Base-by-base conservation (phyloP, 2,888 invertebrate species). In the Stenodera caucasica region DNA sequence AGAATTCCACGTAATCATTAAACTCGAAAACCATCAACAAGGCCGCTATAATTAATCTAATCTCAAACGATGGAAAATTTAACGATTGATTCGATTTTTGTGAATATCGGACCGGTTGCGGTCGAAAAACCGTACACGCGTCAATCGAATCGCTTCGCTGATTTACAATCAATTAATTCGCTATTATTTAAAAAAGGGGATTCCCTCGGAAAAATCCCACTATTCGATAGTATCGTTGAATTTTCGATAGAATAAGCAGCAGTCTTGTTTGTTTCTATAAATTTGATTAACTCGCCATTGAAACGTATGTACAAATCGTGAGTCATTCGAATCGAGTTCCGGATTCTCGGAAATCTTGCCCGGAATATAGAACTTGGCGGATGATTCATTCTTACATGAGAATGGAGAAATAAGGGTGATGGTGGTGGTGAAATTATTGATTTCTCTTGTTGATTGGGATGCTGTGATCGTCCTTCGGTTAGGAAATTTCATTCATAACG, bases 401-500 rank as follows among this genome's bases (percentile, higher is more conserved):
- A 21, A 45, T 15, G 15, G 8, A 21, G 15, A 45, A 45, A 8
- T 6, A 14, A 40, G 40, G 40, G 40, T 40, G 35, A 5, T 35
- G n/a, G 14, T 15, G 4, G 37, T 37, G 37, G 15, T 37, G 8
- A 2, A 8, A 2, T 40, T 45, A 45, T 45, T 45, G 45, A 45
- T 45, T 21, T 4, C 15, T 40, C 18, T n/a, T n/a, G n/a, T 18
- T 9, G 9, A 40, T 45, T 18, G 45, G 45, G 45, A 45, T 21
- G 45, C 21, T 45, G 45, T 45, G 8, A 2, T 8, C 14, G 6
- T 14, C 8, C 9, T 33, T 5, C 8, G 9, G 11, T 45, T 45
- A 21, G 21, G 21, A 21, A 45, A 45, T 45, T 45, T 45, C 45
- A 45, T 45, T 45, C 45, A 45, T 45, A 45, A 45, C 1, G 21